Evolutionary conservation across 2,113 vertebrate genomes (phyloP).

Genomic region (human): DNA sequence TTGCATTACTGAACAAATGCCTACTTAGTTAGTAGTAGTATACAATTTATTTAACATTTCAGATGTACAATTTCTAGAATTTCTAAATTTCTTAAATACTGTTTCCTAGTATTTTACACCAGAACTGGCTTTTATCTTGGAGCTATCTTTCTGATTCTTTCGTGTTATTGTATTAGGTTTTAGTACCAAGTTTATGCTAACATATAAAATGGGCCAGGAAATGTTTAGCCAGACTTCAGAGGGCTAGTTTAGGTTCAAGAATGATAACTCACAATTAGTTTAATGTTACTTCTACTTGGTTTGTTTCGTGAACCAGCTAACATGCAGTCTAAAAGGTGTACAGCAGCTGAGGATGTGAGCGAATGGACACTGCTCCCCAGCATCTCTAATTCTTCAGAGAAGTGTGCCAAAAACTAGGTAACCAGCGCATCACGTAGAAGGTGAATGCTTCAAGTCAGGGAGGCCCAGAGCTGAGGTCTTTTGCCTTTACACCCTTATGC

Average conservation of each 20-base stretch:
- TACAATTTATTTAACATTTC: not conserved
- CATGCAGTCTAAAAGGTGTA: not conserved
- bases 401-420: not conserved
- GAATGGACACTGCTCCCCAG: not conserved
- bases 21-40: not conserved
- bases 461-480: not conserved
- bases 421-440: not conserved
- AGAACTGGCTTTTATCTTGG: constrained; percentile 1
- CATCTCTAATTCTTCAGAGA: not conserved
- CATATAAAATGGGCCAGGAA: not conserved
- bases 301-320: not conserved
- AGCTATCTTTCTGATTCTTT: not conserved
- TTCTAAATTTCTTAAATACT: not conserved
- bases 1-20: not conserved
- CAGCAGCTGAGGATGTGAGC: no score
- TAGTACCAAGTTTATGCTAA: not conserved
- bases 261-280: not conserved
- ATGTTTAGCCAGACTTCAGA: not conserved
- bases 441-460: not conserved
- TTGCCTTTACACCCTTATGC: not conserved
- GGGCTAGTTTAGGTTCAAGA: not conserved
- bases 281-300: not conserved
- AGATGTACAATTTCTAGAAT: not conserved
- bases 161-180: not conserved
- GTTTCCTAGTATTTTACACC: not conserved